Evolutionary conservation across 1,140 invertebrate genomes (phyloP).

Genomic region (Meteorus sp.): DNA sequence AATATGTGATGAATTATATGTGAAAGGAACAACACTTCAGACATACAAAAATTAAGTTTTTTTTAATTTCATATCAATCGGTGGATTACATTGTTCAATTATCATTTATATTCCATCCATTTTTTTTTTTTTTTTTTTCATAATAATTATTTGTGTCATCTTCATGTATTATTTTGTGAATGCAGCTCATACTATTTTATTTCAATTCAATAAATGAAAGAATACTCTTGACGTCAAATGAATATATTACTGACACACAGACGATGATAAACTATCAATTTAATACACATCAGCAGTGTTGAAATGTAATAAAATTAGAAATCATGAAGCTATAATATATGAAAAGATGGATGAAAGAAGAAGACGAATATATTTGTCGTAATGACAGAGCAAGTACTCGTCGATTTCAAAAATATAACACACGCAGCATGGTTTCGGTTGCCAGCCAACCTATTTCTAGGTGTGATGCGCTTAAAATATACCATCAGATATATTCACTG

Average conservation of each 20-base stretch:
- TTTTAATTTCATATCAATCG: too few species aligned
- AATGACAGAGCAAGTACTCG: slow-evolving; percentile 1
- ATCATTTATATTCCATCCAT: too few species aligned
- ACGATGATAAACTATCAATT: slow-evolving; percentile 1
- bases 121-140: too few species aligned
- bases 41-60: neutral
- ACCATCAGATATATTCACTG: slow-evolving; percentile 9
- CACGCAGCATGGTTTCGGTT: slow-evolving; percentile 23
- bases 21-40: too few species aligned
- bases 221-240: neutral
- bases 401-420: slow-evolving; percentile 7
- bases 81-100: too few species aligned
- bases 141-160: too few species aligned
- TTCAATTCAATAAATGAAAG: too few species aligned
- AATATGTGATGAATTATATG: neutral
- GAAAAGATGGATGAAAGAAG: too few species aligned
- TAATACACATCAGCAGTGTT: too few species aligned
- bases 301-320: too few species aligned
- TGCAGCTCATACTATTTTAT: neutral
- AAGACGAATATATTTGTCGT: neutral
- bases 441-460: slow-evolving; percentile 47
- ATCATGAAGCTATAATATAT: too few species aligned
- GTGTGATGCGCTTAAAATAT: slow-evolving; percentile 44
- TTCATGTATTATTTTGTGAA: too few species aligned
- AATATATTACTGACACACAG: slow-evolving; percentile 18